A percentile compares a stretch with the other conserved stretches of the same genome.
Conservation (phyloP, 2,888 invertebrate genomes). For the Sussaba pulchella region DNA sequence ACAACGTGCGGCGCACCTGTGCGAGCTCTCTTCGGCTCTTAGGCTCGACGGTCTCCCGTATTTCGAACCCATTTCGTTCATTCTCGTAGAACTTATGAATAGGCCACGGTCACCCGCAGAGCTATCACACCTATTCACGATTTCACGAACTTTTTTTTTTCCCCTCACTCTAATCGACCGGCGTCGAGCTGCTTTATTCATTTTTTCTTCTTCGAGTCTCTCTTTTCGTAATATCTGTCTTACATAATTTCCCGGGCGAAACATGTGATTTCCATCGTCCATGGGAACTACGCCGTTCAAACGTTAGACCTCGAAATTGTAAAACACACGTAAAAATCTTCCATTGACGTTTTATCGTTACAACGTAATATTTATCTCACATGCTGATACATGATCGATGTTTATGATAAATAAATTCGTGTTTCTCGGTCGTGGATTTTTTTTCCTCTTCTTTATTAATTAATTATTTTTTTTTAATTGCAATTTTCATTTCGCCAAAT, state of each 20-base stretch:
- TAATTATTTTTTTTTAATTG: too few relatives aligned
- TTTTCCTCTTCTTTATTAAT: too few relatives aligned
- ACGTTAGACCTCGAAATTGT: neutral
- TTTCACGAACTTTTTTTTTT: conserved; percentile 24
- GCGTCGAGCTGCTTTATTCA: conserved; percentile 6
- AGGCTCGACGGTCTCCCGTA: neutral
- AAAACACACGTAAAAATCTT: neutral
- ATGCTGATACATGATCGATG: too few relatives aligned
- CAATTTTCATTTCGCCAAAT: too few relatives aligned
- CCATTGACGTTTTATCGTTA: neutral
- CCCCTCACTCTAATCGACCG: conserved; percentile 27
- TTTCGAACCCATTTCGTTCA: conserved; percentile 5
- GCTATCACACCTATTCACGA: conserved; percentile 13
- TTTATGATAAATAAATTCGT: too few relatives aligned
- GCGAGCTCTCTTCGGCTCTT: too few relatives aligned
- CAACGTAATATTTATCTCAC: neutral
- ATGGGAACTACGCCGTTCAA: neutral
- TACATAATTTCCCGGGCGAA: neutral
- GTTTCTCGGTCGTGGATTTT: too few relatives aligned
- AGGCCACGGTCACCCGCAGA: conserved; percentile 5
- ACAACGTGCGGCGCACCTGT: too few relatives aligned
- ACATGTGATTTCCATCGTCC: neutral
- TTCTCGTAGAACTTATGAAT: neutral
- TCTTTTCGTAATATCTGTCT: neutral
- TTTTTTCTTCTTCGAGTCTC: conserved; percentile 4